A percentile compares a stretch with the other conserved stretches of the same genome.
Conservation (phyloP, 2,113 vertebrate species). For the Piprites chloris region DNA sequence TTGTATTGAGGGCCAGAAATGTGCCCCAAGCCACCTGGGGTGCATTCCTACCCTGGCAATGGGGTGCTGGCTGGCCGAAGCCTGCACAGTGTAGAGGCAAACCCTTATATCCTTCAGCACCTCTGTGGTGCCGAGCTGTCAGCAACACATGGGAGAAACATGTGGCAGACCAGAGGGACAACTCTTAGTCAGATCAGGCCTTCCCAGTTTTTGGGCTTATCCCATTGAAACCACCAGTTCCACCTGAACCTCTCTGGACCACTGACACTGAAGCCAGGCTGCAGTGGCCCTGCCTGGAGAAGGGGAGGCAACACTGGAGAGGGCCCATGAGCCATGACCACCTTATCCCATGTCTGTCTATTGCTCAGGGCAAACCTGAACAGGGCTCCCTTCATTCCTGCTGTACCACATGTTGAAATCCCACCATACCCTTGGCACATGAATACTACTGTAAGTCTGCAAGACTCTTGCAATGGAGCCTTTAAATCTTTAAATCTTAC, state of each 20-base stretch:
- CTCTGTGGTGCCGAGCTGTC: fast-evolving
- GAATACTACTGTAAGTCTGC: background rate
- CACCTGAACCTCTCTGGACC: background rate
- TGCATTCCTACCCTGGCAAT: fast-evolving
- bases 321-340: fast-evolving
- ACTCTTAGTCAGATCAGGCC: fast-evolving
- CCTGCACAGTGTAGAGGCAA: background rate
- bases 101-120: background rate
- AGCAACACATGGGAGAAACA: fast-evolving
- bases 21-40: background rate
- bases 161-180: background rate
- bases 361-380: background rate
- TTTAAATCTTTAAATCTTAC: background rate
- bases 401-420: background rate
- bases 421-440: background rate
- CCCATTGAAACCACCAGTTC: background rate
- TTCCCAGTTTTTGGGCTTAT: background rate
- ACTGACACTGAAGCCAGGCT: fast-evolving
- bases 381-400: background rate
- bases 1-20: fast-evolving
- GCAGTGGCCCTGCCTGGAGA: background rate
- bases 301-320: background rate
- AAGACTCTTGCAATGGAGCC: background rate
- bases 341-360: background rate
- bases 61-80: background rate